Percentiles rank a stretch among this genome's conserved stretches.
These are phyloP conservation scores for Hippocampus kuda DNA, from an alignment of 2,797 vertebrate species.

Conservation along the genomic window DNA sequence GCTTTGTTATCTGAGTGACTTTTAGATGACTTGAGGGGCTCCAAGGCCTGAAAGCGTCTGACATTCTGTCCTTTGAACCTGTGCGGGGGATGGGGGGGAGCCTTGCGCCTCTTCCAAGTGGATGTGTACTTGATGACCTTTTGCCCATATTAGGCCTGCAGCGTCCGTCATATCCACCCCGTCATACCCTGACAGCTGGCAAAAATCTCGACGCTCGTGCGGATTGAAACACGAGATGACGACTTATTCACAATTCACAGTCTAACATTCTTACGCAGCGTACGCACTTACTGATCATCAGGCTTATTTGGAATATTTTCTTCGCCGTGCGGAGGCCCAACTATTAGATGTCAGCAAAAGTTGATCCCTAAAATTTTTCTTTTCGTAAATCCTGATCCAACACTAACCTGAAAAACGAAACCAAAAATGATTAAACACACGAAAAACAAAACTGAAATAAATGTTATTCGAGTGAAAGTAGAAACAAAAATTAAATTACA, in stretches of 20 bases:
- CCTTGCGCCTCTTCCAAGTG: slow-evolving; percentile 25
- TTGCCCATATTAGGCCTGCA: slow-evolving; percentile 30
- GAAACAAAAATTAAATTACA: too few species aligned
- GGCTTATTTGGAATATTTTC: too few species aligned
- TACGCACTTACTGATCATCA: too few species aligned
- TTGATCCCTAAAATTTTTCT: too few species aligned
- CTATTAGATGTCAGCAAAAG: too few species aligned
- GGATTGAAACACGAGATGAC: background rate
- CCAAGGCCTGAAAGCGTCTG: slow-evolving; percentile 50
- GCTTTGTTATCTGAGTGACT: slow-evolving; percentile 31
- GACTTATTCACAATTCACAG: background rate
- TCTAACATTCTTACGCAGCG: too few species aligned
- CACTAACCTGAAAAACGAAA: too few species aligned
- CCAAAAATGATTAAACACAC: too few species aligned
- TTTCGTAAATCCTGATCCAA: too few species aligned
- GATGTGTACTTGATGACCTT: slow-evolving; percentile 44
- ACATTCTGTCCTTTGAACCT: slow-evolving; percentile 59
- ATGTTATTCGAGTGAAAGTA: too few species aligned
- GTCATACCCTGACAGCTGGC: slow-evolving; percentile 19
- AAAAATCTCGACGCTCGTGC: slow-evolving; percentile 1
- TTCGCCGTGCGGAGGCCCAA: too few species aligned
- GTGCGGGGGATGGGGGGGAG: slow-evolving; percentile 43
- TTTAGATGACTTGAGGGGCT: slow-evolving; percentile 60
- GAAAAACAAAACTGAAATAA: too few species aligned
- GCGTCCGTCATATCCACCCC: slow-evolving; percentile 30